Percentiles rank a stretch among this genome's conserved stretches.
Evolutionary conservation across 2,113 vertebrate species (phyloP).

Genomic region (Antennarius striatus): DNA sequence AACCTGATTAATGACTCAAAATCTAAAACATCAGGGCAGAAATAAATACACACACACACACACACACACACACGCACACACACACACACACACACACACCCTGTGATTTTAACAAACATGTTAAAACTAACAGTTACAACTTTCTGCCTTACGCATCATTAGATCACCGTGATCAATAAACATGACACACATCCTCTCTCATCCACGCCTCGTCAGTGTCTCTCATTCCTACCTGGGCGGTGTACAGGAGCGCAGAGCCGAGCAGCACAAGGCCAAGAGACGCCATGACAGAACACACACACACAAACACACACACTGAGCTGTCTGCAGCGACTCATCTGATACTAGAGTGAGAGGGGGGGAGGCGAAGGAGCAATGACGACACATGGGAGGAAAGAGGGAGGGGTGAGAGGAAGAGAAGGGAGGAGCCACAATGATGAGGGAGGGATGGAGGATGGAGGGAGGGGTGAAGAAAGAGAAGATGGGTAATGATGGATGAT

Average conservation of each 20-base stretch:
- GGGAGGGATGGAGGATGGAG: neutral
- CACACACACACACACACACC: neutral
- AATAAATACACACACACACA: neutral
- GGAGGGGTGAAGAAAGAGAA: neutral
- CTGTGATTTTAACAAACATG: slow-evolving; percentile 12
- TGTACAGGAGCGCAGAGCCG: slow-evolving; percentile 50
- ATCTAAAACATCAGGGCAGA: no score
- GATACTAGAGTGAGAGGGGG: slow-evolving; percentile 4
- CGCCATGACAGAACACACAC: slow-evolving; percentile 53
- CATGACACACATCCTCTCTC: neutral
- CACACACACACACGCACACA: slow-evolving; percentile 7
- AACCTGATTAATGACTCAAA: no score
- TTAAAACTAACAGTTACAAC: slow-evolving; percentile 9
- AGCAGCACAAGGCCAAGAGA: slow-evolving; percentile 64
- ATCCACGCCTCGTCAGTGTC: neutral
- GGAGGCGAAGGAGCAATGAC: neutral
- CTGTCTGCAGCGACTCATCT: slow-evolving; percentile 9
- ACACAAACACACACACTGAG: slow-evolving; percentile 31
- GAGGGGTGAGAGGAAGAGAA: no score
- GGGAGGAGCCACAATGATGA: neutral
- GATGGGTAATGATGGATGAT: no score
- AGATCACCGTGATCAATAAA: slow-evolving; percentile 12
- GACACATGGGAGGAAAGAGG: neutral
- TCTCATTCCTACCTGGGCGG: slow-evolving; percentile 56
- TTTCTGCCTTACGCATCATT: slow-evolving; percentile 1